Base-by-base conservation (phyloP, 1,140 invertebrate species). In the Metaphire vulgaris region DNA sequence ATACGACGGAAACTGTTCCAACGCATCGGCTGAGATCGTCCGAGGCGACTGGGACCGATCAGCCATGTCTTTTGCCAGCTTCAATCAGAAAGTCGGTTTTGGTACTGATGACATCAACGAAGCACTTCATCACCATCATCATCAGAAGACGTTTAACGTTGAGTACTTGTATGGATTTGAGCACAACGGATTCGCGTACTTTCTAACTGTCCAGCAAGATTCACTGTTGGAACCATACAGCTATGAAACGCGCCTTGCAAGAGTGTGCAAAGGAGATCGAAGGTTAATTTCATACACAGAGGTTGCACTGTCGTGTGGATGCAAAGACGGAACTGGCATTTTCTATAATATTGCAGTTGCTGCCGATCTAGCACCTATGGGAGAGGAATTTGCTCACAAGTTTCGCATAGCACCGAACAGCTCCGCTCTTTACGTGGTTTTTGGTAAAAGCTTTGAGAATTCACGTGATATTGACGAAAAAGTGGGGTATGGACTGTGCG, bases 221-320 rank as follows among this genome's bases (percentile, higher is more conserved):
- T 21, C 41, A 56, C 6, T 56, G 6, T 56, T 56, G 41, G 41
- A 56, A 21, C 41, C 41, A 21, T 56, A 12, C 6, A 21, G 41
- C 21, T 56, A 56, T 21, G 41, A 56, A 21, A 56, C 41, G 6
- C 41, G 41, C 21, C 70, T 84, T 26, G 80, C 72, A 0, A 70
- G 83, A 31, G 69, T 84, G 15, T 83, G 82, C 74, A 69, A 74
- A 0, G 30, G 78, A 1, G 83, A 84, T 68, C 65, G 68, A 0
- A 64, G 65, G 21, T 82, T 82, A 70, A 77, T 78, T 67, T 83
- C 83, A 0, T 84, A 84, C 77, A 80, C 81, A 0, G 83, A 84
- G 65, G 71, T 84, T 0, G 72, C 69, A 68, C 56, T 84, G 2
- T 34, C 30, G 1, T 84, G 82, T 64, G 65, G 76, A 0, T 76